A percentile compares a stretch with the other conserved stretches of the same genome.
phyloP scores from a whole-genome alignment of 1,140 invertebrate genomes.

The Danaus plexippus region DNA sequence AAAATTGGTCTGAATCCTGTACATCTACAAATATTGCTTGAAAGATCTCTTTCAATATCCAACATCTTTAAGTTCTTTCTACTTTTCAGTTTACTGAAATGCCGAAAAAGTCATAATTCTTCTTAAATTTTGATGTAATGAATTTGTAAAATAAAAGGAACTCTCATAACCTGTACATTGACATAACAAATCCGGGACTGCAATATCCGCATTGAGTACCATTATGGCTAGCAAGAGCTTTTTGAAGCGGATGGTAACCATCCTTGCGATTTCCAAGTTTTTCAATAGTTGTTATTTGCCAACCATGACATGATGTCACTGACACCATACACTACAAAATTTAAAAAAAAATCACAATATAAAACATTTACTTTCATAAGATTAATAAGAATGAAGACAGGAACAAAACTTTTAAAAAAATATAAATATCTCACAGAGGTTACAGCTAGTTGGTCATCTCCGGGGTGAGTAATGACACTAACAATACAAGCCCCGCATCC shows the following conservation, averaged over 20 bases:
- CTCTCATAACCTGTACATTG: constrained; percentile 77
- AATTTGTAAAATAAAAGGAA: constrained; percentile 1
- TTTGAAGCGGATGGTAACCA: constrained; percentile 82
- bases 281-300: constrained; percentile 84
- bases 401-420: too few relatives aligned
- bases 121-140: too few relatives aligned
- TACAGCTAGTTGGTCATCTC: constrained; percentile 16
- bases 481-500: constrained; percentile 86
- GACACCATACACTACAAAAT: constrained; percentile 76
- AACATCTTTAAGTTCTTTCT: constrained; percentile 67
- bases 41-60: constrained; percentile 78
- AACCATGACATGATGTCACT: constrained; percentile 77
- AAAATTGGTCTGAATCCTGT: constrained; percentile 86
- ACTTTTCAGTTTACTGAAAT: constrained; percentile 48
- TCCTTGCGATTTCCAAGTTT: constrained; percentile 78
- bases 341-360: background rate
- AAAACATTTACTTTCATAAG: too few relatives aligned
- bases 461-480: constrained; percentile 42
- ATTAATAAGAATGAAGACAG: too few relatives aligned
- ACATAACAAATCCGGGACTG: constrained; percentile 87
- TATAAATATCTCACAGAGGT: constrained; percentile 26
- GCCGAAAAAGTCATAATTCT: too few relatives aligned
- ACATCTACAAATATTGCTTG: constrained; percentile 83
- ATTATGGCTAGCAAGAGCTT: constrained; percentile 78
- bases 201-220: constrained; percentile 88